phyloP scores from a whole-genome alignment of 2,113 vertebrate genomes.

The Turnix velox region DNA sequence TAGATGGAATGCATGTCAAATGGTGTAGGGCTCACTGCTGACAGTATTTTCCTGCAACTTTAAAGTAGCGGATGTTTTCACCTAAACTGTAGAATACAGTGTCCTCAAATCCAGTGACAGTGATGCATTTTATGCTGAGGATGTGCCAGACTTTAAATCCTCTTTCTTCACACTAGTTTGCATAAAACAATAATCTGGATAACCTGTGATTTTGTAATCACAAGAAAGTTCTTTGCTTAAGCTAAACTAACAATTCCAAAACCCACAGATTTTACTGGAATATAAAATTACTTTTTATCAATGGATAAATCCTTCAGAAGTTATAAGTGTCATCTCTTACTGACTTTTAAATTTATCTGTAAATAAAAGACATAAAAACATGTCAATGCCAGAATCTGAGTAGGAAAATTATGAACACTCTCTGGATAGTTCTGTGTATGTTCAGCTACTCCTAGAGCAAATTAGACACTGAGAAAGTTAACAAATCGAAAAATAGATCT shows the following conservation, averaged over 20 bases:
- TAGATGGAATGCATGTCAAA: conserved; percentile 39
- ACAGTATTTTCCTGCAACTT: conserved; percentile 23
- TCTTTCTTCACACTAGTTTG: neutral
- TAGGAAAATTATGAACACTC: neutral
- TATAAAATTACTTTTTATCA: neutral
- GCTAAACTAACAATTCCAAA: neutral
- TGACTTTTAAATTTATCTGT: neutral
- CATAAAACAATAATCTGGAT: neutral
- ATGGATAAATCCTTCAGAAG: neutral
- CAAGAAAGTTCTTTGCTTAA: neutral
- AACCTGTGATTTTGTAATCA: neutral
- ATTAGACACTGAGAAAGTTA: neutral
- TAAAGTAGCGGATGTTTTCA: conserved; percentile 64
- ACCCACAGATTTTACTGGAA: neutral
- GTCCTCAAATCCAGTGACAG: conserved; percentile 28
- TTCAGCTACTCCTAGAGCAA: neutral
- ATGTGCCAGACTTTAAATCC: conserved; percentile 15
- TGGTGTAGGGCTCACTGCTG: neutral
- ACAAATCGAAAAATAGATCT: neutral
- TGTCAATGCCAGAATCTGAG: neutral
- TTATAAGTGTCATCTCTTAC: neutral
- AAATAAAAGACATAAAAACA: neutral
- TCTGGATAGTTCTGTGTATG: neutral
- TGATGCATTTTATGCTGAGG: neutral
- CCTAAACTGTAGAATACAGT: conserved; percentile 26